Base-by-base conservation (phyloP, 2,888 invertebrate species). In the Eucera pruinosa region DNA sequence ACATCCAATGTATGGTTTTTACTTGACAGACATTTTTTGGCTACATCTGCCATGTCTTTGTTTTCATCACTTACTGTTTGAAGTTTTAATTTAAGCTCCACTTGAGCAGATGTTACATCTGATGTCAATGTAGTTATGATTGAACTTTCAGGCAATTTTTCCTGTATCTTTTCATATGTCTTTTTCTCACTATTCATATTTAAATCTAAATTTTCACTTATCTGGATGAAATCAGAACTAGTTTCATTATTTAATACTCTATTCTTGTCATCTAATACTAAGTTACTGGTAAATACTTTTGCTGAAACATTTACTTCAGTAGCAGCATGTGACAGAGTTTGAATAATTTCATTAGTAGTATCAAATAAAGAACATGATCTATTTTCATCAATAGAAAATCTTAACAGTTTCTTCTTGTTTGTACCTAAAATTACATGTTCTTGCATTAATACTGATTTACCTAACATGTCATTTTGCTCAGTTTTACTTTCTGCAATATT, bases 331-430 rank as follows among this genome's bases (percentile, higher is more conserved):
- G n/a, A n/a, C 55, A 36, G 20, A 30, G 9, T 36, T 4, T 25
- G 30, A 47, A 39, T 39, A 30, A 7, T 4, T 57, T 48, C 39
- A 23, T 39, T 43, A n/a, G 55, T 73, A 47, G 72, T 30, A 5
- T 11, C 33, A 70, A 82, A 82, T 45, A 82, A 65, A 4, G 82
- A 82, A 11, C 2, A 41, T n/a, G 81, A 82, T 47, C 33, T 27
- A 41, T 70, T 45, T 20, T 6, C 13, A 20, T 39, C 66, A 2
- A 23, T 9, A 47, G 80, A 83, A 4, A 70, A 62, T 6, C 69
- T 76, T 25, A 72, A 23, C 27, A 0, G 50, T 9, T 9, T 39
- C 4, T 36, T 48, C 4, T 36, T 33, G 36, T 15, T 6, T 33
- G 13, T 20, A 13, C 25, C 23, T 25, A 30, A 0, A 47, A 13